Evolutionary conservation across 2,888 invertebrate genomes (phyloP).

Genomic region (Carcina quercana): DNA sequence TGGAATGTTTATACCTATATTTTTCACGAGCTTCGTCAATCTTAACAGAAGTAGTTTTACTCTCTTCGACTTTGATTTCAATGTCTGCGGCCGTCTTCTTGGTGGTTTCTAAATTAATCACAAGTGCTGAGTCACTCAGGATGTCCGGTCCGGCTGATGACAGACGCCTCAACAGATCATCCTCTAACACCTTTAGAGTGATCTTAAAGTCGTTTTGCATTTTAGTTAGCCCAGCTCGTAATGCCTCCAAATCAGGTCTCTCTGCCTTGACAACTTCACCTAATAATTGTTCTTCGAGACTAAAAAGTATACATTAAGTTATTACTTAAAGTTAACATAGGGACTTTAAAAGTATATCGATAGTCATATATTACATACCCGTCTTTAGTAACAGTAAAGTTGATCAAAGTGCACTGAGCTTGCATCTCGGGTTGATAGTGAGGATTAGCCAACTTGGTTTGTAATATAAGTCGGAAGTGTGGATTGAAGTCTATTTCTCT

Average conservation of each 20-base stretch:
- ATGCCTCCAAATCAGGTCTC: slow-evolving; percentile 90
- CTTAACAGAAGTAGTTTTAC: slow-evolving; percentile 87
- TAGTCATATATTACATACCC: slow-evolving; percentile 60
- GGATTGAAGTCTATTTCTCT: slow-evolving; percentile 93
- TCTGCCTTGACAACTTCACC: slow-evolving; percentile 96
- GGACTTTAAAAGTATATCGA: not conserved
- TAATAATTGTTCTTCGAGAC: slow-evolving; percentile 92
- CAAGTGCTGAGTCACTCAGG: slow-evolving; percentile 90
- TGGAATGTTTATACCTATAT: slow-evolving; percentile 76
- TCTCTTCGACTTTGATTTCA: slow-evolving; percentile 89
- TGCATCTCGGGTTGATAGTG: slow-evolving; percentile 98
- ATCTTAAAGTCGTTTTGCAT: slow-evolving; percentile 97
- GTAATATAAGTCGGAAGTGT: slow-evolving; percentile 87
- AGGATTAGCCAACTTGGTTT: slow-evolving; percentile 95
- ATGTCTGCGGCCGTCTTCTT: slow-evolving; percentile 95
- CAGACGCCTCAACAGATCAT: slow-evolving; percentile 88
- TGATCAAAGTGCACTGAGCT: slow-evolving; percentile 95
- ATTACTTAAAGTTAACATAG: no score
- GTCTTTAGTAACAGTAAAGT: slow-evolving; percentile 95
- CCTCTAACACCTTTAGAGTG: slow-evolving; percentile 91
- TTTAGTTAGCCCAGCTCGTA: slow-evolving; percentile 88
- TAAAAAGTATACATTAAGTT: slow-evolving; percentile 21
- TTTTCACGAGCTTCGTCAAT: slow-evolving; percentile 94
- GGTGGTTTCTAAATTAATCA: slow-evolving; percentile 93
- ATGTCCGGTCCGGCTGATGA: slow-evolving; percentile 95